A percentile compares a stretch with the other conserved stretches of the same genome.
phyloP scores from a whole-genome alignment of 2,797 vertebrate species.

The Natrix natrix region DNA sequence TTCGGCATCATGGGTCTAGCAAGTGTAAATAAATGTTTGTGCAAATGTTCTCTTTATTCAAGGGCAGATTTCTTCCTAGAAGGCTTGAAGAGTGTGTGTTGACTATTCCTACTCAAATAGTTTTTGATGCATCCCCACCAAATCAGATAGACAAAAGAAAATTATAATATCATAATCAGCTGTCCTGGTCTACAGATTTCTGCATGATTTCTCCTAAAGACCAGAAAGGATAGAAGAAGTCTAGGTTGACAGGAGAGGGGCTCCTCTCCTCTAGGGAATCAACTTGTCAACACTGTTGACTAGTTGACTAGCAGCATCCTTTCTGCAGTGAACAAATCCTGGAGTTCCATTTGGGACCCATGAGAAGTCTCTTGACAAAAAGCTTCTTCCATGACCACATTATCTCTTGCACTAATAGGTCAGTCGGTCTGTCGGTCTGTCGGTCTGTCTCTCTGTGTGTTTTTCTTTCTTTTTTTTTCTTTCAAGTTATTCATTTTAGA shows the following conservation, averaged over 20 bases:
- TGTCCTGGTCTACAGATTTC: background rate
- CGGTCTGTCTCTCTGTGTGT: too few species aligned
- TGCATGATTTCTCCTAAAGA: background rate
- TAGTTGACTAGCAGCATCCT: background rate
- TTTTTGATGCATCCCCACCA: constrained; percentile 58
- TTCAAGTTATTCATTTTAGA: background rate
- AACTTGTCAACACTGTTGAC: background rate
- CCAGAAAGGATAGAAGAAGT: background rate
- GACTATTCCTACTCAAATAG: constrained; percentile 65
- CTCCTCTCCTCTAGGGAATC: background rate
- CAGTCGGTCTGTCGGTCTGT: background rate
- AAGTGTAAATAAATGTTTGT: constrained; percentile 68
- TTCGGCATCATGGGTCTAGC: constrained; percentile 35
- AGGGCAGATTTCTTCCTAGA: constrained; percentile 58
- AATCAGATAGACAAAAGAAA: constrained; percentile 55
- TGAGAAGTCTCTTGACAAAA: background rate
- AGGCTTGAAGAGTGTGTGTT: constrained; percentile 64
- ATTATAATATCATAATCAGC: constrained; percentile 11
- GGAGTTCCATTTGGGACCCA: background rate
- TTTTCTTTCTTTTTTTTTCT: too few species aligned
- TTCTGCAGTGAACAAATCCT: background rate
- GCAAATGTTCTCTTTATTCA: constrained; percentile 67
- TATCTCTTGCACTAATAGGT: background rate
- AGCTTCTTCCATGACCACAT: background rate
- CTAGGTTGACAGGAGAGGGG: background rate